phyloP scores from a whole-genome alignment of 2,888 invertebrate genomes.

The Apocheima hispidaria region DNA sequence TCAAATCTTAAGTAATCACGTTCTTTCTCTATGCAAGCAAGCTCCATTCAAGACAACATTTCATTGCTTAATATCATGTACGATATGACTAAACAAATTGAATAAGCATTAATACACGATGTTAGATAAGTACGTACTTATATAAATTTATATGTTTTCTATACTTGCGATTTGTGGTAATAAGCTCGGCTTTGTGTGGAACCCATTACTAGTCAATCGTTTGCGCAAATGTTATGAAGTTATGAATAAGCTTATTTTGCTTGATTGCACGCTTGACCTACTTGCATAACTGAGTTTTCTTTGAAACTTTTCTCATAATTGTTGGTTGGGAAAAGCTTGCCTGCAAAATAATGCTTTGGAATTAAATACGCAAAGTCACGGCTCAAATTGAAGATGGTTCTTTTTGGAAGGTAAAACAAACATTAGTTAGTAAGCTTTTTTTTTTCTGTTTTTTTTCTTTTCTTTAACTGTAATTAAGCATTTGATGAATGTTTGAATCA shows the following conservation, averaged over 20 bases:
- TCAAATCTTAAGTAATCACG: too few species aligned
- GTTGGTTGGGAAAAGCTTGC: conserved; percentile 33
- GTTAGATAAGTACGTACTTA: too few species aligned
- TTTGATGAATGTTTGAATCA: not conserved
- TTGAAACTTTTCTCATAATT: conserved; percentile 38
- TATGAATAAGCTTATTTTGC: conserved; percentile 34
- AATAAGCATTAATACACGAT: too few species aligned
- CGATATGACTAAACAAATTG: too few species aligned
- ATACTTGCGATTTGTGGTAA: not conserved
- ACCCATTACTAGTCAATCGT: conserved; percentile 24
- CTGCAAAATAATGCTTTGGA: conserved; percentile 32
- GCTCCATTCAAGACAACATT: too few species aligned
- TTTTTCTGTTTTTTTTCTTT: too few species aligned
- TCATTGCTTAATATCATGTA: too few species aligned
- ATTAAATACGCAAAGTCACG: conserved; percentile 27
- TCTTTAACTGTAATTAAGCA: too few species aligned
- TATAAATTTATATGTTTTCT: not conserved
- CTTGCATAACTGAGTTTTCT: conserved; percentile 28
- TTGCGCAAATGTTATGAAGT: conserved; percentile 27
- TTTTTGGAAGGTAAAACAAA: conserved; percentile 2
- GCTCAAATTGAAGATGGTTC: conserved; percentile 8
- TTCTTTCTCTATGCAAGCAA: too few species aligned
- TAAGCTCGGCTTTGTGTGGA: conserved; percentile 2
- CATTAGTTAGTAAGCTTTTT: not conserved
- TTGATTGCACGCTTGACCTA: conserved; percentile 33